phyloP scores from a whole-genome alignment of 2,797 vertebrate species.

The Anas acuta region DNA sequence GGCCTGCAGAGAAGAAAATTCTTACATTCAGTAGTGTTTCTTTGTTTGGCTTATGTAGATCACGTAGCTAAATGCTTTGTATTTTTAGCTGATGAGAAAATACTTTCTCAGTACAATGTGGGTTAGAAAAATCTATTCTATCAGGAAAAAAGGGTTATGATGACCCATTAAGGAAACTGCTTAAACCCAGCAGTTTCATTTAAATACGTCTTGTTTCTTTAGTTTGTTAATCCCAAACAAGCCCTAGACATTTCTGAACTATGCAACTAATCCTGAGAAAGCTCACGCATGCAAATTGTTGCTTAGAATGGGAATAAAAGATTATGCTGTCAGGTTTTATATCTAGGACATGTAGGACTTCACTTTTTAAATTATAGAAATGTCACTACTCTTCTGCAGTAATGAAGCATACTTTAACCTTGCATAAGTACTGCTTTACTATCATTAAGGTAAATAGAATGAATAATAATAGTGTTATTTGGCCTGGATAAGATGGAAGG shows the following conservation, averaged over 20 bases:
- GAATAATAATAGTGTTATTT: neutral
- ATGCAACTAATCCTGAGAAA: conserved; percentile 27
- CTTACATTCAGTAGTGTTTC: neutral
- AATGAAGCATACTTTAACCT: conserved; percentile 4
- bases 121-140: conserved; percentile 47
- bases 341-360: neutral
- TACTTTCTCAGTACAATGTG: neutral
- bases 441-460: neutral
- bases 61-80: conserved; percentile 11
- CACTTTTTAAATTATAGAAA: conserved; percentile 21
- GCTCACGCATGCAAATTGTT: conserved; percentile 37
- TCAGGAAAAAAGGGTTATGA: conserved; percentile 7
- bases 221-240: conserved; percentile 52
- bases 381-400: neutral
- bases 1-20: neutral
- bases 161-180: conserved; percentile 23
- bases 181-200: conserved; percentile 39
- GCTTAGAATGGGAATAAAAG: conserved; percentile 27
- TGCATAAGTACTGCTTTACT: neutral
- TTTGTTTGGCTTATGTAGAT: conserved; percentile 36
- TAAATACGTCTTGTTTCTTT: conserved; percentile 35
- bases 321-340: conserved; percentile 29
- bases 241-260: conserved; percentile 9
- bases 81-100: conserved; percentile 29
- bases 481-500: neutral